A percentile compares a stretch with the other conserved stretches of the same genome.
Evolutionary conservation across 2,888 invertebrate species (phyloP).

Genomic region (Hymenopus coronatus): DNA sequence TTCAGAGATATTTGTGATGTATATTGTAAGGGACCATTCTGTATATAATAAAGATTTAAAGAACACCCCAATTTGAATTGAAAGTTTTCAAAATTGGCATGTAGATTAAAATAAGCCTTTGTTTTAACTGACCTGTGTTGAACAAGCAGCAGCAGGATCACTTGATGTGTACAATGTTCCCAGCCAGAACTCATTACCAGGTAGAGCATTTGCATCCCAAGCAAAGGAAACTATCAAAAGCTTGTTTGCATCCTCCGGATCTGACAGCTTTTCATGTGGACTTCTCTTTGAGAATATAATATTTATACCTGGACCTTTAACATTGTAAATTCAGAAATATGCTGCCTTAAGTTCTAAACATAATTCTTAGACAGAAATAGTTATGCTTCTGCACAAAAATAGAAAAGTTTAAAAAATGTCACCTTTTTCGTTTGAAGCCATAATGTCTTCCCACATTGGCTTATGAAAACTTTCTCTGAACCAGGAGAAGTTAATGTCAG

Average conservation of each 20-base stretch:
- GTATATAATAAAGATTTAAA: too few relatives aligned
- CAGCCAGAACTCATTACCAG: constrained; percentile 72
- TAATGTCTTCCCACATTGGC: too few relatives aligned
- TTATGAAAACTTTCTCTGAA: constrained; percentile 29
- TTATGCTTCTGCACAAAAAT: too few relatives aligned
- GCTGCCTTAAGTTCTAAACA: too few relatives aligned
- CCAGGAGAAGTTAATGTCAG: constrained; percentile 40
- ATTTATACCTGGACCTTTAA: constrained; percentile 46
- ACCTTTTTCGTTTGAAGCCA: too few relatives aligned
- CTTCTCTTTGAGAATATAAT: constrained; percentile 55
- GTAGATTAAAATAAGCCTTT: too few relatives aligned
- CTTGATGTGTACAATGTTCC: constrained; percentile 55
- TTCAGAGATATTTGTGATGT: too few relatives aligned
- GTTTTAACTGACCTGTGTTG: constrained; percentile 47
- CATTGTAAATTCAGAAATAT: background rate
- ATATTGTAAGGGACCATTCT: too few relatives aligned
- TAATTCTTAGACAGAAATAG: too few relatives aligned
- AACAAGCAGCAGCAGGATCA: constrained; percentile 62
- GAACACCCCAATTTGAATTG: too few relatives aligned
- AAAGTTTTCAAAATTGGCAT: too few relatives aligned
- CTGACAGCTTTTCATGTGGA: constrained; percentile 58
- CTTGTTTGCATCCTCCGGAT: constrained; percentile 46
- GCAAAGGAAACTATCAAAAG: constrained; percentile 65
- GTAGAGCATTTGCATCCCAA: constrained; percentile 70
- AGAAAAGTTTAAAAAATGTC: too few relatives aligned